These are phyloP conservation scores for Xestia rhomboidea DNA, from an alignment of 2,888 invertebrate species.

Conservation along the genomic window DNA sequence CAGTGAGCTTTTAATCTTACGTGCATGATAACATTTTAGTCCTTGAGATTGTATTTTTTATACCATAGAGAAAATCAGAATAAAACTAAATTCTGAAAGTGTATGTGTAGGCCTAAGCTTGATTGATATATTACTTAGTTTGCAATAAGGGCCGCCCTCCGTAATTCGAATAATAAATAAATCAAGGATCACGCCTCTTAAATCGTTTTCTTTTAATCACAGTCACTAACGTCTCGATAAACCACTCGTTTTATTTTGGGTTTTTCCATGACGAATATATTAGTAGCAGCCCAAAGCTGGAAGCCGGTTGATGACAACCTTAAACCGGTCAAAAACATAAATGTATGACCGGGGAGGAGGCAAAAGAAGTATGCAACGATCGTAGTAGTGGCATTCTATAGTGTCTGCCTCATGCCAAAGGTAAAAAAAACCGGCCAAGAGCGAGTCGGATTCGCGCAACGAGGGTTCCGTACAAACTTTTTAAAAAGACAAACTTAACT, in stretches of 20 bases:
- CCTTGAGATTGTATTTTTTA: neutral
- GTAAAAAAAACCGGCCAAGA: too few species aligned
- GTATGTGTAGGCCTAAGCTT: conserved; percentile 3
- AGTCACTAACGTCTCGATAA: neutral
- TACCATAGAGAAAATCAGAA: neutral
- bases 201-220: conserved; percentile 18
- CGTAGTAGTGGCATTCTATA: too few species aligned
- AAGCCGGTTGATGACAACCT: neutral
- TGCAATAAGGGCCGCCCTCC: conserved; percentile 18
- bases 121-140: conserved; percentile 34
- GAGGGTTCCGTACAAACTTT: too few species aligned
- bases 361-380: too few species aligned
- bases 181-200: conserved; percentile 20
- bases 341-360: neutral
- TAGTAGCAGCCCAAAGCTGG: neutral
- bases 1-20: neutral
- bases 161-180: conserved; percentile 31
- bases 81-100: neutral
- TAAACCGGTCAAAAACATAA: neutral
- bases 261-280: neutral
- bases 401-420: too few species aligned
- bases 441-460: too few species aligned
- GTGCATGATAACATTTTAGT: neutral
- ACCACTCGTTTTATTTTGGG: neutral
- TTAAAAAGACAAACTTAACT: too few species aligned